These are phyloP conservation scores for Lagopus leucura DNA, from an alignment of 2,113 vertebrate genomes.

Conservation along the genomic window DNA sequence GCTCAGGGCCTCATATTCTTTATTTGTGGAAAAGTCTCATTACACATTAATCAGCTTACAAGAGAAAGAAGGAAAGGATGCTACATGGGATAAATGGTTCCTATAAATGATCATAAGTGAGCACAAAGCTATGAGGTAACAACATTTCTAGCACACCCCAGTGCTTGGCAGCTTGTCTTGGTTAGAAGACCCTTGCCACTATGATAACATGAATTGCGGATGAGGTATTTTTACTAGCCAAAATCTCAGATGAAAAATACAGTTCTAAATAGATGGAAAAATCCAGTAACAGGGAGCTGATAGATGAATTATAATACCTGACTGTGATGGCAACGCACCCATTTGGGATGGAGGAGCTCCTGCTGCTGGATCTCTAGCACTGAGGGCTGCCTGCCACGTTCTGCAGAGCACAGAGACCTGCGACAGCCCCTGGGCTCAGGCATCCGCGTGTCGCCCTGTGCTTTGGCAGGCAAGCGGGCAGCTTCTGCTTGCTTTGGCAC, in stretches of 20 bases:
- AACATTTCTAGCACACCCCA: neutral
- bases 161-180: neutral
- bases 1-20: too few relatives aligned
- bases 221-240: neutral
- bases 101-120: neutral
- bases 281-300: neutral
- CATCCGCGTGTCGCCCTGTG: neutral
- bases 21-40: neutral
- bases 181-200: neutral
- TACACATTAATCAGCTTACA: neutral
- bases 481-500: neutral
- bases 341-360: neutral
- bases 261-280: neutral
- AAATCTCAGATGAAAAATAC: neutral
- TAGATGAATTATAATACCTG: neutral
- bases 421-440: neutral
- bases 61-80: neutral
- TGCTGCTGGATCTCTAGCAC: neutral
- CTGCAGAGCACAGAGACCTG: neutral
- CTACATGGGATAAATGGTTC: neutral
- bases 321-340: neutral
- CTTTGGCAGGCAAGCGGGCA: neutral
- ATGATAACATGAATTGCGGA: neutral
- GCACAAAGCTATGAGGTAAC: neutral
- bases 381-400: fast-evolving